These are phyloP conservation scores for Tenthredo distinguenda DNA, from an alignment of 2,888 invertebrate genomes.

Conservation along the genomic window DNA sequence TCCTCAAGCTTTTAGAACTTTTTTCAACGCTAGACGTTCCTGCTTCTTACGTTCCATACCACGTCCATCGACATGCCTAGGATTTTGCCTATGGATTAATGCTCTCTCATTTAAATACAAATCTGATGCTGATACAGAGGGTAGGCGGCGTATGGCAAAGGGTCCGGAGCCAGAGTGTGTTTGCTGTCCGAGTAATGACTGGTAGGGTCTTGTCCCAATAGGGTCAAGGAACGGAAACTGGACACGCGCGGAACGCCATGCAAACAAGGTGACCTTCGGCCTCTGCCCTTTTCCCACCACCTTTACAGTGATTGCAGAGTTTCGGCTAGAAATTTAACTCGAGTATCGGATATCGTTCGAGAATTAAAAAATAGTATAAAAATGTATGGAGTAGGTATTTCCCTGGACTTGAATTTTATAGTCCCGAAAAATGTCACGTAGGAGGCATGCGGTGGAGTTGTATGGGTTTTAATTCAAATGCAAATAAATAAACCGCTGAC, in stretches of 20 bases:
- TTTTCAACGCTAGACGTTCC: neutral
- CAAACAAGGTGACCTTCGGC: conserved; percentile 71
- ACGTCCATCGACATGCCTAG: conserved; percentile 19
- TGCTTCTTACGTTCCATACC: neutral
- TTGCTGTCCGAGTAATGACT: conserved; percentile 78
- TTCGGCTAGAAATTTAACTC: neutral
- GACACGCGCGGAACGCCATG: conserved; percentile 74
- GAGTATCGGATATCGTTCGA: neutral
- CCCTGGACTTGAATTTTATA: neutral
- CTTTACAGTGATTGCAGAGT: conserved; percentile 29
- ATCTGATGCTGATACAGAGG: conserved; percentile 76
- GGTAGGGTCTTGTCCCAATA: conserved; percentile 66
- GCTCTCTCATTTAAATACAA: conserved; percentile 78
- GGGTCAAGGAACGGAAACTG: conserved; percentile 62
- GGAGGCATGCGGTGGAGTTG: neutral
- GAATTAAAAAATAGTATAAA: neutral
- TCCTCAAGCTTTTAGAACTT: conserved; percentile 15
- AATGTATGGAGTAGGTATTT: too few species aligned
- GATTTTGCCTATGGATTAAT: conserved; percentile 71
- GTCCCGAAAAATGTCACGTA: neutral
- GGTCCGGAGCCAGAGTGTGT: conserved; percentile 75
- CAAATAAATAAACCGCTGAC: conserved; percentile 41
- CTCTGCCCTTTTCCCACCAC: conserved; percentile 53
- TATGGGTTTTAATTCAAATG: conserved; percentile 1
- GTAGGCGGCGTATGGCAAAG: conserved; percentile 58